Evolutionary conservation across 2,888 invertebrate genomes (phyloP), one percentile per base, ranked within the genome.

Genomic region (Lochmaea capreae): DNA sequence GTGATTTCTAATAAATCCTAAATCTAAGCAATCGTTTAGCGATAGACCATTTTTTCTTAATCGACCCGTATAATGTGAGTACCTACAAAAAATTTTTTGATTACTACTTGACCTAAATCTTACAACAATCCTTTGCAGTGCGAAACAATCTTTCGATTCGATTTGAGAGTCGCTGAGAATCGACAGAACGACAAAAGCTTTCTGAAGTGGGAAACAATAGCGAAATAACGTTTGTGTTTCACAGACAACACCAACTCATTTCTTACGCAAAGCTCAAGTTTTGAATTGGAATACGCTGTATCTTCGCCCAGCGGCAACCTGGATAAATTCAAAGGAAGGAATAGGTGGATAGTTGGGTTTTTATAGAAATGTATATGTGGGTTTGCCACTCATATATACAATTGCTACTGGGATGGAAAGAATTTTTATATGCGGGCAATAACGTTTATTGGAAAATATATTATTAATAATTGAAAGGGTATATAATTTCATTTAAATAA

Each of bases 171-270:
- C 18, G 22, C 46, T 26, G 54, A 43, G 39, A 70, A 70, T 70
- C 70, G 70, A 70, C 70, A 18, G 16, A 54, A 63, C n/a, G 18
- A 70, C 70, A 63, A 70, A 70, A 70, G 70, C 63, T 42, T 49
- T 63, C 70, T 70, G 70, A 70, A 70, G 70, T 70, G 70, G 42
- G 63, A 70, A 70, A 70, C 70, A 70, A 70, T 70, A 63, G 70
- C 54, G 42, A 70, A 70, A 70, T 63, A 63, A 61, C 70, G 70
- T 70, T 70, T 62, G 70, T 57, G 63, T 70, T 70, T 42, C 63
- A 54, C 12, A 54, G 39, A 70, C 62, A 43, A 67, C 67, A 43
- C 59, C 67, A 46, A 63, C 57, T 70, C 70, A 70, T 70, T 70
- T 70, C 70, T 70, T 70, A 70, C 33, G 42, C 43, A 63, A 70